Base-by-base conservation (phyloP, 2,113 vertebrate genomes). In the Forbesichthys agassizii region DNA sequence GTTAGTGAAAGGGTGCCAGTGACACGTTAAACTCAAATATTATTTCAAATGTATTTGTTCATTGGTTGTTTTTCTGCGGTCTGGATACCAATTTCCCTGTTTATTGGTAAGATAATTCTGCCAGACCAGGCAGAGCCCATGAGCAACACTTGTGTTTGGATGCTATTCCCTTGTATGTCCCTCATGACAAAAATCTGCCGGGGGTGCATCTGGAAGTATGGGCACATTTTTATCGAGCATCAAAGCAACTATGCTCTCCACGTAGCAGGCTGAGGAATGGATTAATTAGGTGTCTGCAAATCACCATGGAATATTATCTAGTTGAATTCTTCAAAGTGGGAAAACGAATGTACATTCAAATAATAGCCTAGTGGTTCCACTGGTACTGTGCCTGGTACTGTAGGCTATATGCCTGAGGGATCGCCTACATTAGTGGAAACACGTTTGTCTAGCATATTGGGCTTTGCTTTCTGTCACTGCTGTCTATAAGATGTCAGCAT, bases 261-360 rank as follows among this genome's bases (percentile, higher is more conserved):
- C 63, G 65, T 48, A 60, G 71, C 63, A 56, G 70, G 61, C 62
- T 61, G 65, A 61, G 82, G 78, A 52, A 54, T 53, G 82, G 83
- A 81, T 86, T 88, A 82, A 88, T 88, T 77, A 84, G 77, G 76
- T 42, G 59, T 79, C 77, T 81, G 65, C 48, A 52, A 69, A 74
- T 78, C 51, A 64, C 72, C 52, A 11, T 51, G 66, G 74, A 74
- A 60, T 52, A 42, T 70, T 42, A 42, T 42, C 36, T 42, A 42
- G 36, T 42, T 42, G 36, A 64, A 71, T 46, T 62, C 84, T 82
- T 76, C 81, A 78, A 80, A 83, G 75, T n/a, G 52, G 71, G 52
- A 69, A 72, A 83, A 83, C 74, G 82, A 80, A 73, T 74, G 73
- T 73, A 69, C 65, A 69, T 79, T 64, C 74, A 27, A 80, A 84